Evolutionary conservation across 2,113 vertebrate species (phyloP).

Genomic region (Illadopsis cleaveri): DNA sequence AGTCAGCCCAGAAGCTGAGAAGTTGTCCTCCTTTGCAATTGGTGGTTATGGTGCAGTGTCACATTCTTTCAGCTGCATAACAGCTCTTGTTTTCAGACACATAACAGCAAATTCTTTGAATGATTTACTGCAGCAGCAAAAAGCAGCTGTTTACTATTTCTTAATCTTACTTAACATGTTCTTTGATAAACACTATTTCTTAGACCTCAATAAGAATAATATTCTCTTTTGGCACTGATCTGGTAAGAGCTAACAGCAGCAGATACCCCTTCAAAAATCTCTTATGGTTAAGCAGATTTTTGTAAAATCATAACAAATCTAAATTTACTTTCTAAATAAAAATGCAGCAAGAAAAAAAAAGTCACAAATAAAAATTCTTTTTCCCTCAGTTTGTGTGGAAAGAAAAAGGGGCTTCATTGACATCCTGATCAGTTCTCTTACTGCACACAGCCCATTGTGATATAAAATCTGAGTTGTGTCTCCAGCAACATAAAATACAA

Average conservation of each 20-base stretch:
- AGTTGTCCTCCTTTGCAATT: background rate
- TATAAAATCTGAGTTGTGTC: background rate
- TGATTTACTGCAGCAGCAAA: conserved; percentile 1
- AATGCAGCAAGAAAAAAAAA: background rate
- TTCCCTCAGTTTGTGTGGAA: background rate
- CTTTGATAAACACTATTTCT: background rate
- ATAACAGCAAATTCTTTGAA: conserved; percentile 2
- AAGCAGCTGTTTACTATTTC: background rate
- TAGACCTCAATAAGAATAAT: background rate
- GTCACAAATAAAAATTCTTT: background rate
- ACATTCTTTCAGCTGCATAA: background rate
- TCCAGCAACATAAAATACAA: background rate
- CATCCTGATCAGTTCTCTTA: background rate
- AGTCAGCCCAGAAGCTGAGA: background rate
- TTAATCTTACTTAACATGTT: background rate
- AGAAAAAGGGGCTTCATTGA: background rate
- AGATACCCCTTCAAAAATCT: background rate
- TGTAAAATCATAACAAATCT: background rate
- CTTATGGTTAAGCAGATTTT: background rate
- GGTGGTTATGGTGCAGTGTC: background rate
- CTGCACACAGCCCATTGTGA: background rate
- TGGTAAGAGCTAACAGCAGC: background rate
- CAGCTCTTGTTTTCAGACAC: background rate
- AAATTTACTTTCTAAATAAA: background rate
- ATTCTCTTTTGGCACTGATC: background rate